Evolutionary conservation across 2,888 invertebrate genomes (phyloP).

Genomic region (Drosophila trichaetosa): DNA sequence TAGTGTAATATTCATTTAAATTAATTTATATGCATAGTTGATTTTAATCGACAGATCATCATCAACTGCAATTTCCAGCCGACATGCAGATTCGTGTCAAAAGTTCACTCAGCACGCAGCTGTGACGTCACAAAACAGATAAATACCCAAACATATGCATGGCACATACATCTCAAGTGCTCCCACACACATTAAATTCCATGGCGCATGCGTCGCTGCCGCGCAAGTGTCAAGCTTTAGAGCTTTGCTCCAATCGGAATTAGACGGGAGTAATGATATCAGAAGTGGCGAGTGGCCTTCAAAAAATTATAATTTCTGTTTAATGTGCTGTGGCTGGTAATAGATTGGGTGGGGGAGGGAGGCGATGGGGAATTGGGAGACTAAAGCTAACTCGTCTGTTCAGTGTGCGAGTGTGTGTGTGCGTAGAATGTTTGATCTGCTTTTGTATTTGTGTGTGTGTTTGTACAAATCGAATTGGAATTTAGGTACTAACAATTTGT

Average conservation of each 20-base stretch:
- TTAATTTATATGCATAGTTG: not conserved
- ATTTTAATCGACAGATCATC: not conserved
- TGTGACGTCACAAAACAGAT: constrained; percentile 49
- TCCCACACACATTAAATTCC: constrained; percentile 4
- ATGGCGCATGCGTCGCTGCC: constrained; percentile 35
- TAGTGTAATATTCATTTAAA: not conserved
- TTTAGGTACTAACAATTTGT: constrained; percentile 70
- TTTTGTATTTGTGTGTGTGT: constrained; percentile 23
- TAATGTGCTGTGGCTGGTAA: constrained; percentile 45
- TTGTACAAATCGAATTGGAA: constrained; percentile 60
- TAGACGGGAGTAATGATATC: constrained; percentile 70
- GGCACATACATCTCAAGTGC: not conserved
- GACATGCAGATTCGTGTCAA: not conserved
- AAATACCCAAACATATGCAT: not conserved
- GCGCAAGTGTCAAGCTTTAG: constrained; percentile 8
- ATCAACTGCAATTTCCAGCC: not conserved
- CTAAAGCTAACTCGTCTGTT: constrained; percentile 45
- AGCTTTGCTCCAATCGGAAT: constrained; percentile 65
- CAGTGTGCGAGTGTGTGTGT: constrained; percentile 27
- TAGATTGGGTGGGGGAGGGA: constrained; percentile 6
- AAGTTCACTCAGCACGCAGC: constrained; percentile 1
- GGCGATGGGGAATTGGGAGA: constrained; percentile 6
- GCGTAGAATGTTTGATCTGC: constrained; percentile 6
- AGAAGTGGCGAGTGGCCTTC: constrained; percentile 70
- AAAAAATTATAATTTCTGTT: constrained; percentile 78